A percentile compares a stretch with the other conserved stretches of the same genome.
phyloP scores from a whole-genome alignment of 2,888 invertebrate genomes.

The Anthrax anthrax region DNA sequence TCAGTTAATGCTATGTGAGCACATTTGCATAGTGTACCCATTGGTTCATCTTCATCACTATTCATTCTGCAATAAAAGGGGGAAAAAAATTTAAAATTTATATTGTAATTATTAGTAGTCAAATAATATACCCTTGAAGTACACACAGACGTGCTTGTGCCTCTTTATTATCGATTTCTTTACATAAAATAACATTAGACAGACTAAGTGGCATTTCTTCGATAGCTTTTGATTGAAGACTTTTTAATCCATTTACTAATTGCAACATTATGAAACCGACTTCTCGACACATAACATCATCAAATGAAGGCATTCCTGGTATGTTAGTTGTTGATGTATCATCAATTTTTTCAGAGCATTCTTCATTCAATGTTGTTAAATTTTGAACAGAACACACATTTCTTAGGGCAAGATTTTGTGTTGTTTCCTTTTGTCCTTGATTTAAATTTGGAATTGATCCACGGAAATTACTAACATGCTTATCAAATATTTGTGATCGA shows the following conservation, averaged over 20 bases:
- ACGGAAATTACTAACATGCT: conserved; percentile 31
- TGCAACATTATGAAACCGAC: conserved; percentile 67
- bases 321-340: conserved; percentile 11
- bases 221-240: conserved; percentile 66
- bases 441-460: conserved; percentile 34
- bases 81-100: background rate
- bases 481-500: conserved; percentile 35
- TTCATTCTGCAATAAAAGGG: conserved; percentile 41
- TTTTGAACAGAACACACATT: conserved; percentile 39
- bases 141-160: conserved; percentile 53
- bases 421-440: conserved; percentile 25
- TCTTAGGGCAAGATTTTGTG: conserved; percentile 30
- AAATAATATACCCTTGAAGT: conserved; percentile 65
- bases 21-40: conserved; percentile 64
- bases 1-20: conserved; percentile 54
- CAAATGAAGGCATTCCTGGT: conserved; percentile 29
- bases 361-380: conserved; percentile 29
- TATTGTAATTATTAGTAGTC: background rate
- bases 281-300: conserved; percentile 44
- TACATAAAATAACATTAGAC: conserved; percentile 57
- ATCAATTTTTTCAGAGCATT: conserved; percentile 11
- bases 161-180: conserved; percentile 46
- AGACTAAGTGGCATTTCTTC: conserved; percentile 61
- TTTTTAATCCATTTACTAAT: conserved; percentile 66
- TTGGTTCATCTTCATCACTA: conserved; percentile 50